phyloP scores from a whole-genome alignment of 1,140 invertebrate genomes.

The Doryteuthis pealeii region DNA sequence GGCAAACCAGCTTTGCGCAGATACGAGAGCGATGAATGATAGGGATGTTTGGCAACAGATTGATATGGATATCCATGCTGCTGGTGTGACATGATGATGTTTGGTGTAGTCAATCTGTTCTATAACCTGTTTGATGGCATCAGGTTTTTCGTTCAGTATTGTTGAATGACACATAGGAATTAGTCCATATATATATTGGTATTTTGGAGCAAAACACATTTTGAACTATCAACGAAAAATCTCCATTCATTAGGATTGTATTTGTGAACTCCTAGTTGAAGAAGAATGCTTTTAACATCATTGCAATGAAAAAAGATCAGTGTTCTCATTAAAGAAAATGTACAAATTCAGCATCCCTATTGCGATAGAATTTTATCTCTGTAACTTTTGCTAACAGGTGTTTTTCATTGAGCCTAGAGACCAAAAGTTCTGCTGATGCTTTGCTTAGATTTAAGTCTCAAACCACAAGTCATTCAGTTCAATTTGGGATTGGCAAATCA shows the following conservation, averaged over 20 bases:
- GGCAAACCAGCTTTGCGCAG: too few relatives aligned
- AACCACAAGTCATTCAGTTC: background rate
- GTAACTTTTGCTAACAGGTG: background rate
- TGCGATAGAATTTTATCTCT: background rate
- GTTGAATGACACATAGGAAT: background rate
- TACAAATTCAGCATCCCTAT: background rate
- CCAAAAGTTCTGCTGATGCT: background rate
- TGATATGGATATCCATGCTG: too few relatives aligned
- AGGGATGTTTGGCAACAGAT: too few relatives aligned
- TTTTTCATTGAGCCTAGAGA: background rate
- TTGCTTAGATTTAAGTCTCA: background rate
- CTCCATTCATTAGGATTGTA: background rate
- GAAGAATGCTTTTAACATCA: background rate
- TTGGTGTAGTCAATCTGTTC: conserved; percentile 2
- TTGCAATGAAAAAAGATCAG: background rate
- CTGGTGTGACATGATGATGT: background rate
- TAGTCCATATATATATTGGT: background rate
- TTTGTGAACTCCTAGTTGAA: background rate
- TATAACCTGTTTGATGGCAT: background rate
- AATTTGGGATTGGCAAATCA: background rate
- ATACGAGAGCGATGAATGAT: too few relatives aligned
- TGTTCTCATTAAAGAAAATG: background rate
- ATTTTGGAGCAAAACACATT: background rate
- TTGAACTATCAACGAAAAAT: background rate
- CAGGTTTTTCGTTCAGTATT: too few relatives aligned